Conservation (phyloP, 2,113 vertebrate genomes). For the Proteles cristata region DNA sequence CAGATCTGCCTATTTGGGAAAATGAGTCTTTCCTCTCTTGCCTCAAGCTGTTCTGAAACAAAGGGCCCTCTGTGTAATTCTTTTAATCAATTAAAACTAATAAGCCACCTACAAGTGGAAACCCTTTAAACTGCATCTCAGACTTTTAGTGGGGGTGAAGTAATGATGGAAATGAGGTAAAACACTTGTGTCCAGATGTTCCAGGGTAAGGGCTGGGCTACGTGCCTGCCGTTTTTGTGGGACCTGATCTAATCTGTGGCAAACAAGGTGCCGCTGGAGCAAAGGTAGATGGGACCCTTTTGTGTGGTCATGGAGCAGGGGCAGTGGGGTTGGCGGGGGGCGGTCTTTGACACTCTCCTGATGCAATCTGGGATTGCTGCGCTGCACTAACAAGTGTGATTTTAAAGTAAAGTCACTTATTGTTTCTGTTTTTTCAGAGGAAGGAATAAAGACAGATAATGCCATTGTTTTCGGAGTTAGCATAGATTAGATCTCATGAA, state of each 20-base stretch:
- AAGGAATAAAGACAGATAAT: not conserved
- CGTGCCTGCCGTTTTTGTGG: not conserved
- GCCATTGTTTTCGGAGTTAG: not conserved
- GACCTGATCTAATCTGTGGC: not conserved
- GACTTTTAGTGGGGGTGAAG: conserved; percentile 3
- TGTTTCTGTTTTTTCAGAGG: not conserved
- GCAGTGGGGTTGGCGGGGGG: not conserved
- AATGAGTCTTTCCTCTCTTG: not conserved
- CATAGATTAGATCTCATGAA: not conserved
- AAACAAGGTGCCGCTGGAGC: not conserved
- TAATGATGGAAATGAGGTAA: conserved; percentile 1
- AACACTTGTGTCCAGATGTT: not conserved
- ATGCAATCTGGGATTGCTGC: not conserved
- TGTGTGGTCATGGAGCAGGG: not conserved
- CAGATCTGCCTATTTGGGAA: not conserved
- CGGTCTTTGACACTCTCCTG: not conserved
- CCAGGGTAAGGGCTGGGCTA: rapidly evolving
- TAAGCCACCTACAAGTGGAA: not conserved
- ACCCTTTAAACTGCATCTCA: not conserved
- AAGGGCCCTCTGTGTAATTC: conserved; percentile 32
- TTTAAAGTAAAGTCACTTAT: not conserved
- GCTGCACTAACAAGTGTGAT: not conserved
- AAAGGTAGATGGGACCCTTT: not conserved
- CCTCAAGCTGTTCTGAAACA: not conserved
- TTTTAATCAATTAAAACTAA: conserved; percentile 35